A percentile compares a stretch with the other conserved stretches of the same genome.
Conservation (phyloP, 2,113 vertebrate genomes). For the Tetraodon nigroviridis region DNA sequence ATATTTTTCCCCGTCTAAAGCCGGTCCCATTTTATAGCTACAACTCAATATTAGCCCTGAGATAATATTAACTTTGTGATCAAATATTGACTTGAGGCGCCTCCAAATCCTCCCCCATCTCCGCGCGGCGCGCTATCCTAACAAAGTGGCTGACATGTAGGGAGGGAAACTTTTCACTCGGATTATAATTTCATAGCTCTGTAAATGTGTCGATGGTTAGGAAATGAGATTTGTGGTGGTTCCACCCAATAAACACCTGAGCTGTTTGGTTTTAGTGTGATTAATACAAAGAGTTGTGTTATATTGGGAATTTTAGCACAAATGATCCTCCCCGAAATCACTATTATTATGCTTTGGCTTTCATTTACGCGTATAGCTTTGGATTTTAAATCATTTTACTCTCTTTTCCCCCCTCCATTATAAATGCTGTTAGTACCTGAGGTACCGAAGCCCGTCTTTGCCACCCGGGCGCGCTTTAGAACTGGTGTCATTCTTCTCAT, state of each 20-base stretch:
- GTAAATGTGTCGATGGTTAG: slow-evolving; percentile 38
- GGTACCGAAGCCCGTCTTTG: not conserved
- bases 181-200: slow-evolving; percentile 50
- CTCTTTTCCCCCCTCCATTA: not conserved
- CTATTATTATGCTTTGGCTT: not conserved
- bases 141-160: slow-evolving; percentile 85
- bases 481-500: not conserved
- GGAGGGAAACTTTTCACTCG: slow-evolving; percentile 56
- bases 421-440: not conserved
- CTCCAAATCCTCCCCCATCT: slow-evolving; percentile 96
- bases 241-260: slow-evolving; percentile 43
- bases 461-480: not conserved
- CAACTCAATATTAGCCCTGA: slow-evolving; percentile 91
- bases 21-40: slow-evolving; percentile 85
- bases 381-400: not conserved
- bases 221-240: slow-evolving; percentile 32
- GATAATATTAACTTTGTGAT: slow-evolving; percentile 96
- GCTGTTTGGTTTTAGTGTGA: slow-evolving; percentile 43
- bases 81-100: slow-evolving; percentile 95
- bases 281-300: slow-evolving; percentile 47
- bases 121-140: slow-evolving; percentile 82
- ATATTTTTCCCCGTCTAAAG: slow-evolving; percentile 74
- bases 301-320: slow-evolving; percentile 1
- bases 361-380: not conserved
- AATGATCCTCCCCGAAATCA: too few species aligned